Percentiles rank a stretch among this genome's conserved stretches.
Conservation (phyloP, 2,888 invertebrate species). For the Gymnoscelis rufifasciata region DNA sequence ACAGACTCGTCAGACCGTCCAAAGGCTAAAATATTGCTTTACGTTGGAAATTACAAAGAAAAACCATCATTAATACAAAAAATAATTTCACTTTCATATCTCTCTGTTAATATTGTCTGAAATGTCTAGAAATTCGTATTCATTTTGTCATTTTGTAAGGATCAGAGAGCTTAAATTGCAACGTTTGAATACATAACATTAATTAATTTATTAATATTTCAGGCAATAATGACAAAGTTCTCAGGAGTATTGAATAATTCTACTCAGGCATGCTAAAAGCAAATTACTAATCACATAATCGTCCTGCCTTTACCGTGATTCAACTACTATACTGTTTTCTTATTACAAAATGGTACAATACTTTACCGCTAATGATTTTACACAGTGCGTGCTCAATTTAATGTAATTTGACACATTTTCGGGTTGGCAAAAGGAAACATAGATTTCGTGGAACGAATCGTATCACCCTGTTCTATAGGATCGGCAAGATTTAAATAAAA, state of each 20-base stretch:
- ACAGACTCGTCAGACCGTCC: constrained; percentile 52
- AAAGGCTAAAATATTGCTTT: constrained; percentile 68
- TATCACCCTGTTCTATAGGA: constrained; percentile 22
- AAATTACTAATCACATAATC: constrained; percentile 26
- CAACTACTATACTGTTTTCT: constrained; percentile 15
- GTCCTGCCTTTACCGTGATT: constrained; percentile 24
- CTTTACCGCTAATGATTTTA: constrained; percentile 12
- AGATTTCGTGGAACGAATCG: constrained; percentile 11
- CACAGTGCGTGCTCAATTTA: constrained; percentile 20
- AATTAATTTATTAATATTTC: constrained; percentile 4
- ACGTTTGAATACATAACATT: background rate
- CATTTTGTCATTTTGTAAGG: background rate
- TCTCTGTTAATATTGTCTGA: constrained; percentile 14
- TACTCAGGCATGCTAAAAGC: constrained; percentile 28
- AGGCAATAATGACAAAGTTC: constrained; percentile 11
- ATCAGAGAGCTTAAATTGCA: constrained; percentile 9
- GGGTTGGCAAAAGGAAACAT: constrained; percentile 44
- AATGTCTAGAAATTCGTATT: background rate
- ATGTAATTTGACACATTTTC: constrained; percentile 54
- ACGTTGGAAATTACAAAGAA: constrained; percentile 39
- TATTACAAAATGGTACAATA: constrained; percentile 21
- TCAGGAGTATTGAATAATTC: constrained; percentile 15
- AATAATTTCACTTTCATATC: constrained; percentile 20
- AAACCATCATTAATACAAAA: constrained; percentile 28
- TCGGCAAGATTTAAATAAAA: constrained; percentile 29